A percentile compares a stretch with the other conserved stretches of the same genome.
Conservation (phyloP, 2,113 vertebrate genomes). For the Lampris incognitus region DNA sequence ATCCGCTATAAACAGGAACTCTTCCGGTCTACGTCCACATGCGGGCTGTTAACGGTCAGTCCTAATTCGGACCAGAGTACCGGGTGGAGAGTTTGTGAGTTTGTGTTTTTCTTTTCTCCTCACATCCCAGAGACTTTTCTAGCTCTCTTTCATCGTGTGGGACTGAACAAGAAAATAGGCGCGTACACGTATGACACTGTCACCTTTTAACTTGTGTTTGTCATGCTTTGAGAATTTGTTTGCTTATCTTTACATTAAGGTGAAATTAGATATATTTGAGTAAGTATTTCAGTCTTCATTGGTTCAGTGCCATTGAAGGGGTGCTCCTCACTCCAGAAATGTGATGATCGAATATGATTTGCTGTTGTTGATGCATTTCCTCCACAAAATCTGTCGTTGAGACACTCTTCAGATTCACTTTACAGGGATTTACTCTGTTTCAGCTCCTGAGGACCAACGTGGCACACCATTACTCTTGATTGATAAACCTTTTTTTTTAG, state of each 20-base stretch:
- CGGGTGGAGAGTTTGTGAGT: conserved; percentile 22
- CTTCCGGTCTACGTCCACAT: conserved; percentile 44
- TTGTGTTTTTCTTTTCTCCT: conserved; percentile 22
- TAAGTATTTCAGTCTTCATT: background rate
- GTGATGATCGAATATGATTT: conserved; percentile 33
- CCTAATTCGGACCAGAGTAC: conserved; percentile 35
- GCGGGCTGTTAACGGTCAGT: conserved; percentile 42
- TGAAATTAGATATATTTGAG: conserved; percentile 37
- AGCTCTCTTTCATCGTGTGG: conserved; percentile 38
- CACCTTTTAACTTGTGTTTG: conserved; percentile 43
- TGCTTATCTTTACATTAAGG: conserved; percentile 29
- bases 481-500: background rate
- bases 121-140: conserved; percentile 43
- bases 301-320: conserved; percentile 48
- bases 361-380: conserved; percentile 42
- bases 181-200: conserved; percentile 45
- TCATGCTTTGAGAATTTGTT: conserved; percentile 43
- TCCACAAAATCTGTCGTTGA: conserved; percentile 18
- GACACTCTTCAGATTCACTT: conserved; percentile 18
- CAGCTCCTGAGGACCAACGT: conserved; percentile 40
- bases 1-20: conserved; percentile 53
- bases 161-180: conserved; percentile 43
- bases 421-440: conserved; percentile 34
- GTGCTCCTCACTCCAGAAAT: background rate
- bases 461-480: conserved; percentile 34